phyloP scores from a whole-genome alignment of 2,888 invertebrate genomes.

The Drosophila kuntzei region DNA sequence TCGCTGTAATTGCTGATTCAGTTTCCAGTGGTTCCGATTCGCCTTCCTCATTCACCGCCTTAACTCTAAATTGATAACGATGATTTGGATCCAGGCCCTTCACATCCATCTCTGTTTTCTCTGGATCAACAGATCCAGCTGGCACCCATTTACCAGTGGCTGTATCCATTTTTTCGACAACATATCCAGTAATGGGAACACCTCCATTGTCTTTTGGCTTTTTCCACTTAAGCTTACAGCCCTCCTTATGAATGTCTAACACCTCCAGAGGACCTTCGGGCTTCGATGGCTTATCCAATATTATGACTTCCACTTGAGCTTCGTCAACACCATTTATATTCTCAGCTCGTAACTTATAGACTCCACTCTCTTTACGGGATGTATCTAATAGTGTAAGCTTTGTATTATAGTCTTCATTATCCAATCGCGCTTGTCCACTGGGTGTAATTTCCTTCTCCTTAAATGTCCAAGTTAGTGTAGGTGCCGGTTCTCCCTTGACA shows the following conservation, averaged over 20 bases:
- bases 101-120: conserved; percentile 92
- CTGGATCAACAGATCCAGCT: conserved; percentile 93
- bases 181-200: conserved; percentile 94
- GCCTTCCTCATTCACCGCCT: conserved; percentile 98
- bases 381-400: conserved; percentile 93
- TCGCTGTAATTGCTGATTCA: conserved; percentile 94
- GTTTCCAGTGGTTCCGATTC: conserved; percentile 98
- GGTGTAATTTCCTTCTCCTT: conserved; percentile 88
- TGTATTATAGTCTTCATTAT: conserved; percentile 96
- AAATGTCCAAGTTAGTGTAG: conserved; percentile 92
- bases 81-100: conserved; percentile 96
- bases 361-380: conserved; percentile 93
- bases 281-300: conserved; percentile 88
- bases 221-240: conserved; percentile 96
- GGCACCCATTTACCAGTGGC: conserved; percentile 95
- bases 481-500: conserved; percentile 98
- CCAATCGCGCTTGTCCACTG: conserved; percentile 90
- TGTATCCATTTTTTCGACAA: conserved; percentile 97
- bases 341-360: conserved; percentile 95
- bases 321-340: conserved; percentile 97
- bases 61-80: conserved; percentile 98
- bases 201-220: conserved; percentile 99
- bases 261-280: conserved; percentile 96
- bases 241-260: conserved; percentile 95
- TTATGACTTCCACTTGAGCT: conserved; percentile 96